phyloP scores from a whole-genome alignment of 2,797 vertebrate genomes.

The Sciaenops ocellatus region DNA sequence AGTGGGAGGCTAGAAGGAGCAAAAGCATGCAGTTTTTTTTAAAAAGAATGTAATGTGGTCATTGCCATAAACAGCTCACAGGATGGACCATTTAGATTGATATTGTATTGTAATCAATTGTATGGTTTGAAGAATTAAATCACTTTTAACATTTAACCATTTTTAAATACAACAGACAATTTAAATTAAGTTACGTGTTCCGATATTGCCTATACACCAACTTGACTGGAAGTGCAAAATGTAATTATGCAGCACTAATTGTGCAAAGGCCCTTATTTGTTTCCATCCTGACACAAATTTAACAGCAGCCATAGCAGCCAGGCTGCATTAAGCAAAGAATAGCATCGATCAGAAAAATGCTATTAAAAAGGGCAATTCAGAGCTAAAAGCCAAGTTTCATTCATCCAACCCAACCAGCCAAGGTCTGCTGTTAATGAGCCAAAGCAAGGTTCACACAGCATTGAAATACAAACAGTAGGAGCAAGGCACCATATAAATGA shows the following conservation, averaged over 20 bases:
- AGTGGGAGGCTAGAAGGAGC: not conserved
- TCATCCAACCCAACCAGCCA: constrained; percentile 1
- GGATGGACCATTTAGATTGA: not conserved
- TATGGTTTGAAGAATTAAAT: not conserved
- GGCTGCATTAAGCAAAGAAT: constrained; percentile 32
- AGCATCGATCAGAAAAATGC: constrained; percentile 49
- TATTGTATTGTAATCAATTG: not conserved
- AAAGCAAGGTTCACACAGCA: constrained; percentile 45
- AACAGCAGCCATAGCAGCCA: not conserved
- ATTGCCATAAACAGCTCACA: not conserved
- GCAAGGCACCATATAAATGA: constrained; percentile 6
- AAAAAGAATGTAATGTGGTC: not conserved
- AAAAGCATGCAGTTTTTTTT: not conserved
- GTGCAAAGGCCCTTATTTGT: constrained; percentile 28
- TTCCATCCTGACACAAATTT: constrained; percentile 52
- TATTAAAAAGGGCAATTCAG: constrained; percentile 26
- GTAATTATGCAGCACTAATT: constrained; percentile 27
- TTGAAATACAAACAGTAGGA: constrained; percentile 32
- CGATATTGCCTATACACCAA: not conserved
- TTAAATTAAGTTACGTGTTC: constrained; percentile 15
- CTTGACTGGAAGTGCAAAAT: constrained; percentile 21
- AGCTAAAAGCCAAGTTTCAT: constrained; percentile 31
- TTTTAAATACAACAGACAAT: constrained; percentile 4
- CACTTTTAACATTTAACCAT: not conserved
- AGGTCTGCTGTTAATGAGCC: constrained; percentile 44